These are phyloP conservation scores for Homarus americanus DNA, from an alignment of 1,140 invertebrate species.

Conservation along the genomic window DNA sequence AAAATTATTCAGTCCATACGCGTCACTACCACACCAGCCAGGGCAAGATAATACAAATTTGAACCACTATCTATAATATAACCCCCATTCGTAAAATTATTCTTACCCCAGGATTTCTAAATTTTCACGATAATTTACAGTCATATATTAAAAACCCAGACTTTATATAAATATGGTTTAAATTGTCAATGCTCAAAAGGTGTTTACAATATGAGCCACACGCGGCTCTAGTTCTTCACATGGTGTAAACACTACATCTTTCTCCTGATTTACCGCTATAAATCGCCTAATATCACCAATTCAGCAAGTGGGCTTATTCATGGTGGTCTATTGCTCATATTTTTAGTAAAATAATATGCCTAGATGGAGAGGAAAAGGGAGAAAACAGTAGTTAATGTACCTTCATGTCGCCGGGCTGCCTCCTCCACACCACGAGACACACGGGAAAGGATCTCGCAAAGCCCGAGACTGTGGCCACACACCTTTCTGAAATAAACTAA, in stretches of 20 bases:
- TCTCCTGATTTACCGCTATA: not conserved
- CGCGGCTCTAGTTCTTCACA: not conserved
- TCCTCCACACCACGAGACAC: not conserved
- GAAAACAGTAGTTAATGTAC: not conserved
- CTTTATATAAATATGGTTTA: no score
- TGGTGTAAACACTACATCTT: not conserved
- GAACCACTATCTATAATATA: no score
- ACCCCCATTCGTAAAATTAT: no score
- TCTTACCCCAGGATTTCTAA: no score
- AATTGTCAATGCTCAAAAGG: no score
- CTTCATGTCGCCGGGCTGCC: conserved; percentile 17
- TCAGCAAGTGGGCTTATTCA: not conserved
- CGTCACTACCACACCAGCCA: no score
- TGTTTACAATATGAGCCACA: not conserved
- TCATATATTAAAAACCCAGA: no score
- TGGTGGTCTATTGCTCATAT: not conserved
- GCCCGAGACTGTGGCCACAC: not conserved
- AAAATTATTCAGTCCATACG: no score
- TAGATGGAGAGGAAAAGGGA: not conserved
- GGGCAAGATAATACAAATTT: no score
- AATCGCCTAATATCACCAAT: not conserved
- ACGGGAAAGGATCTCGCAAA: not conserved
- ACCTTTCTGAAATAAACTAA: not conserved
- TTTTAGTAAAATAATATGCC: no score
- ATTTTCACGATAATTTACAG: no score